A percentile compares a stretch with the other conserved stretches of the same genome.
Evolutionary conservation across 2,797 vertebrate genomes (phyloP).

Genomic region (Neopelma chrysocephalum): DNA sequence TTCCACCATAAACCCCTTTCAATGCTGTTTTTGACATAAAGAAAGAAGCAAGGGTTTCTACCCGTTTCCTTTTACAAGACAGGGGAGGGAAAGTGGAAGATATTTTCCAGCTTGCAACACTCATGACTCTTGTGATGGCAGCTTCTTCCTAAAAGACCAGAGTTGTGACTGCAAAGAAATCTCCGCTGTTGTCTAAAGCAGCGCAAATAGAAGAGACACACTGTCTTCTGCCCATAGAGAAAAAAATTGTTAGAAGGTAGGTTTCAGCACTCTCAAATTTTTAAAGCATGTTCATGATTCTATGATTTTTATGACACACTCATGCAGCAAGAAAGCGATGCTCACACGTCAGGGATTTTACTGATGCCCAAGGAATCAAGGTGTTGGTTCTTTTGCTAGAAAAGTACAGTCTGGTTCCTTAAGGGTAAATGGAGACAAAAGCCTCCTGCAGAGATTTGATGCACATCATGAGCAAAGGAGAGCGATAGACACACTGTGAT

Average conservation of each 20-base stretch:
- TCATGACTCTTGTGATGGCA: fast-evolving
- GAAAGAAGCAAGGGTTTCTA: neutral
- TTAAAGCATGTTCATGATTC: neutral
- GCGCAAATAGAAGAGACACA: neutral
- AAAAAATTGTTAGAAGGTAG: neutral
- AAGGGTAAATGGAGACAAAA: neutral
- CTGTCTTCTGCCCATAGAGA: neutral
- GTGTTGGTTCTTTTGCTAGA: neutral
- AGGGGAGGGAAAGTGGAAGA: neutral
- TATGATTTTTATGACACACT: neutral
- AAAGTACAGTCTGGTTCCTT: neutral
- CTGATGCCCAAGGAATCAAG: neutral
- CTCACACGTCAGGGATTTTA: neutral
- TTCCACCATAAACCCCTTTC: neutral
- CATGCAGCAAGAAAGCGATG: neutral
- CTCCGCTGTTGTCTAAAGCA: neutral
- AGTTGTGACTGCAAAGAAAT: neutral
- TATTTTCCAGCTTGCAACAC: neutral
- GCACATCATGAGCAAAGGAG: neutral
- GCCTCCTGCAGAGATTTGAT: neutral
- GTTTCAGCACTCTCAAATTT: neutral
- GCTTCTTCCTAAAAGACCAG: neutral
- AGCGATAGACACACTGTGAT: neutral
- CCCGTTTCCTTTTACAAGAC: neutral
- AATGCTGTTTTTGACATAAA: neutral